Evolutionary conservation across 2,797 vertebrate species (phyloP).

Genomic region (Sarcoramphus papa): DNA sequence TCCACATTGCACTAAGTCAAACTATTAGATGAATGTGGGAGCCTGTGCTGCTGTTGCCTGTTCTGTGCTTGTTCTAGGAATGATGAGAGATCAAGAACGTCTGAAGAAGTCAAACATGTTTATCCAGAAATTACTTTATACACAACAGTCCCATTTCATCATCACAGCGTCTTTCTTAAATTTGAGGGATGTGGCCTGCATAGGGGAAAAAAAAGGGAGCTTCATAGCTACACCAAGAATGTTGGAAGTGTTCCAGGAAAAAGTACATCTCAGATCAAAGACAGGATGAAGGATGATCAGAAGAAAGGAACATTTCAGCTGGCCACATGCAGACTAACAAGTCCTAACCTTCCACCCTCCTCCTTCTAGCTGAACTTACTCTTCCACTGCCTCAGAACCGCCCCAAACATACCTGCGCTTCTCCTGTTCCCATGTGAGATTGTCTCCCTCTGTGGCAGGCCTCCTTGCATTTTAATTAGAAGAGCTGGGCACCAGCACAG

Average conservation of each 20-base stretch:
- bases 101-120: conserved; percentile 3
- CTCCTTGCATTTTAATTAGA: no score
- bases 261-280: conserved; percentile 34
- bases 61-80: neutral
- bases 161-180: neutral
- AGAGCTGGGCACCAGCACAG: neutral
- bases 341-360: neutral
- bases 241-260: conserved; percentile 28
- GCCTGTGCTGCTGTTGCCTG: neutral
- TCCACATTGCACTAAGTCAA: neutral
- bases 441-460: neutral
- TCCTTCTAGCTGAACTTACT: neutral
- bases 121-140: neutral
- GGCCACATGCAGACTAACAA: neutral
- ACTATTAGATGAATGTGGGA: neutral
- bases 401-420: neutral
- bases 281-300: neutral
- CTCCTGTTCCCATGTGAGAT: neutral
- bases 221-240: neutral
- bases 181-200: neutral
- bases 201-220: neutral
- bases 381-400: neutral
- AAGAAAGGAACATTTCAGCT: conserved; percentile 23
- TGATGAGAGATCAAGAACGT: neutral
- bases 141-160: neutral